Base-by-base conservation (phyloP, 2,888 invertebrate species). In the Mimumesa dahlbomi region DNA sequence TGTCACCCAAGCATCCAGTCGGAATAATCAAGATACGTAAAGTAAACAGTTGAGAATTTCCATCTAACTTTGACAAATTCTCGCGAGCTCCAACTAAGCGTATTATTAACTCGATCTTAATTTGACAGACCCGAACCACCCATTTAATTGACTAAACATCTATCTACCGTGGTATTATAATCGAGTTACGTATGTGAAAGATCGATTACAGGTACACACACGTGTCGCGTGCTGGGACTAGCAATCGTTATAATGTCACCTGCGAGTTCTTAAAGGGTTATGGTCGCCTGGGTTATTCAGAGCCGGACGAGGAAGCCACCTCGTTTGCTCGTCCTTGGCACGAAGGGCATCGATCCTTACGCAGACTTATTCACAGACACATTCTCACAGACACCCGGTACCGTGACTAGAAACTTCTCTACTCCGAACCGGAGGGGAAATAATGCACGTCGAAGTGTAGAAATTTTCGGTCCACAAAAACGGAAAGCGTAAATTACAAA, bases 101-200 rank as follows among this genome's bases (percentile, higher is more conserved):
- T 64, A 38, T 22, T 64, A 67, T 46, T 50, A 50, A 50, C 13
- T 57, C 52, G 56, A 56, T 45, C 9, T 67, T 65, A 57, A 65
- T 65, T 65, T 52, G 46, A 65, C 57, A 31, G 43, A 25, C 1
- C 11, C 1, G 57, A 13, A 21, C 59, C 65, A 52, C 34, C 65
- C 16, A 42, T 19, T 57, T 57, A 52, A 65, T 57, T 38, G 31
- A 25, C 6, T 34, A 3, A 7, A 46, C 29, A 36, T 7, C 43
- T 29, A 9, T 34, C 46, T 16, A n/a, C 13, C 31, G 4, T n/a
- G 22, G 14, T 1, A 31, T 50, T 46, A n/a, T 67, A 22, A 13
- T 38, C 19, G 31, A 22, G 19, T 49, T 19, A 14, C 22, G 19
- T 56, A 50, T 31, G 6, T 36, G 49, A 50, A 50, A 50, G 16